Evolutionary conservation across 2,113 vertebrate species (phyloP), one percentile per base, ranked within the genome.

Genomic region (Atrichornis clamosus): DNA sequence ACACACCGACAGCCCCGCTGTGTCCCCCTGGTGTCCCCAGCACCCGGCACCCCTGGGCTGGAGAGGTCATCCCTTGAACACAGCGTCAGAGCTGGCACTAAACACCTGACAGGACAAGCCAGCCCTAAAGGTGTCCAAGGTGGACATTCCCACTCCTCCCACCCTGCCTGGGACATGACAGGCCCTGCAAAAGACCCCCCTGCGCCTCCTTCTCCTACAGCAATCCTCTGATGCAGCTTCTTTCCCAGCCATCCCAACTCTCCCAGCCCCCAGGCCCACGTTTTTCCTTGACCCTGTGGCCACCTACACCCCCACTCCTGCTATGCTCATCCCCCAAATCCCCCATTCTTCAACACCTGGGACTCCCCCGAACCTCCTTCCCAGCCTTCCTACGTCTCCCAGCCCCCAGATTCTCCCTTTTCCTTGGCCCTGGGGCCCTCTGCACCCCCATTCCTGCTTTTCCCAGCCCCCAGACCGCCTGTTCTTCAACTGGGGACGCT

Each of bases 31-130:
- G 28, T 27, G 46, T 13, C 30, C 59, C 75, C 59, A 44, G 9
- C 73, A 37, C 16, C n/a, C 33, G 14, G 4, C 41, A 44, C 3
- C 56, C 35, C 65, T 1, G 9, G 26, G 20, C 32, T 52, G 65
- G 60, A 35, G 32, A 2, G 10, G 32, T 4, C 21, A 7, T 11
- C 32, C 6, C 64, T 47, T 32, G 17, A 30, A 33, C n/a, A 15
- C 39, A 14, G 0, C 0, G 5, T 33, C 47, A 28, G 32, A 32
- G 17, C 3, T 3, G 20, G 30, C 22, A 7, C 15, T 0, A 1
- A 13, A 42, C 3, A n/a, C 2, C 20, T 10, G 21, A 6, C 26
- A 28, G 28, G 18, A 44, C 10, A 1, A 15, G 19, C 27, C 22
- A 19, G 9, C 33, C 24, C 56, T 2, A 32, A 8, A 56, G 19